These are phyloP conservation scores for Octodonta nipae DNA, from an alignment of 2,888 invertebrate genomes.

Conservation along the genomic window DNA sequence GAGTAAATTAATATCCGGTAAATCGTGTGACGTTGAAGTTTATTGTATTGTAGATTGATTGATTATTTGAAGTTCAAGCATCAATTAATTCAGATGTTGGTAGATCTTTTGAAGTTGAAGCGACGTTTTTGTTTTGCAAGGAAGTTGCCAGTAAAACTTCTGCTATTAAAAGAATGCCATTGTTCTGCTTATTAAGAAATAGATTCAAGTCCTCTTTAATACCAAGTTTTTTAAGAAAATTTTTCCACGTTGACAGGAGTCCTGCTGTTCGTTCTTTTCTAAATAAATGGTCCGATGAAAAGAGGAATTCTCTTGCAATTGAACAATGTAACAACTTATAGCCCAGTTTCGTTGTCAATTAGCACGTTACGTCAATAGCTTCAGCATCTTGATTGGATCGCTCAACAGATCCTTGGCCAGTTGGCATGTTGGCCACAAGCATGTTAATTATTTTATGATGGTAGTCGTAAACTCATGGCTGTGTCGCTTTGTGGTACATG, in stretches of 20 bases:
- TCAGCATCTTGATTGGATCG: background rate
- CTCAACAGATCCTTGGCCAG: background rate
- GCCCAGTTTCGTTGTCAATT: background rate
- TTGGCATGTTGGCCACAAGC: background rate
- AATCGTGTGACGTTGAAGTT: background rate
- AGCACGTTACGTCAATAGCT: background rate
- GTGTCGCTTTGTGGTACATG: too few species aligned
- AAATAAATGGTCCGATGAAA: background rate
- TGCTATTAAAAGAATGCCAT: background rate
- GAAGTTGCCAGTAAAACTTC: background rate
- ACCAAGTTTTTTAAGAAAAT: background rate
- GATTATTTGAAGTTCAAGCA: too few species aligned
- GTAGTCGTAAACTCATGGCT: too few species aligned
- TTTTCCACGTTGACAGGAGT: background rate
- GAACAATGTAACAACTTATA: background rate
- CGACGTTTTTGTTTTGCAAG: background rate
- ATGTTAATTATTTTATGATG: background rate
- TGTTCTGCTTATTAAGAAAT: background rate
- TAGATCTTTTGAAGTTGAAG: background rate
- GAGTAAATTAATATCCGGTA: background rate
- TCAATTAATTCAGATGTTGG: background rate
- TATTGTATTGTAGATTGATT: too few species aligned
- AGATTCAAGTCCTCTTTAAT: background rate
- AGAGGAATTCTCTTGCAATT: background rate
- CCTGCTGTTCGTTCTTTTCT: background rate